Evolutionary conservation across 2,113 vertebrate genomes (phyloP).

Genomic region (Rhipidura dahli): DNA sequence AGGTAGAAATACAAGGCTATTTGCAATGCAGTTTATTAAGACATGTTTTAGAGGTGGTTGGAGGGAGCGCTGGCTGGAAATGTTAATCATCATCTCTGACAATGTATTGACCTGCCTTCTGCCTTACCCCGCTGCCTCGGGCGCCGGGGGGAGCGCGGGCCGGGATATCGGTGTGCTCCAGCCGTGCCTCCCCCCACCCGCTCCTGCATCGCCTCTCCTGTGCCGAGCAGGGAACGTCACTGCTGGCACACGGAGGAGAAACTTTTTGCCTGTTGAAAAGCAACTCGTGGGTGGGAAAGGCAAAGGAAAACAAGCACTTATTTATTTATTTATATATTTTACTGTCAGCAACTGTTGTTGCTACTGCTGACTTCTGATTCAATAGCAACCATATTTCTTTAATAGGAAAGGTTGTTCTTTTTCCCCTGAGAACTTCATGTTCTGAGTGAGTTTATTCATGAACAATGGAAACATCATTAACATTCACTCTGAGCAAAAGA

Average conservation of each 20-base stretch:
- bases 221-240: background rate
- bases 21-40: conserved; percentile 67
- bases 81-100: conserved; percentile 42
- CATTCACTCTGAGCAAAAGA: conserved; percentile 47
- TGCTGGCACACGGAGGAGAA: background rate
- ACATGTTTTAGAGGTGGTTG: conserved; percentile 30
- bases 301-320: background rate
- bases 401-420: background rate
- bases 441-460: conserved; percentile 28
- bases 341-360: background rate
- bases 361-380: background rate
- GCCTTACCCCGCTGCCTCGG: background rate
- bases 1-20: conserved; percentile 56
- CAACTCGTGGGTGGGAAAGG: background rate
- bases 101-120: conserved; percentile 14
- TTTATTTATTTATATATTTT: background rate
- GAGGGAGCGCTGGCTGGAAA: conserved; percentile 49
- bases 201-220: background rate
- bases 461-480: conserved; percentile 18
- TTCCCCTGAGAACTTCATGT: background rate
- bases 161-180: background rate
- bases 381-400: background rate
- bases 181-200: background rate
- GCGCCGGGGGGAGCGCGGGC: background rate
- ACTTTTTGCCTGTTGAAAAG: background rate